phyloP scores from a whole-genome alignment of 2,113 vertebrate species.

The Arizona elegans region DNA sequence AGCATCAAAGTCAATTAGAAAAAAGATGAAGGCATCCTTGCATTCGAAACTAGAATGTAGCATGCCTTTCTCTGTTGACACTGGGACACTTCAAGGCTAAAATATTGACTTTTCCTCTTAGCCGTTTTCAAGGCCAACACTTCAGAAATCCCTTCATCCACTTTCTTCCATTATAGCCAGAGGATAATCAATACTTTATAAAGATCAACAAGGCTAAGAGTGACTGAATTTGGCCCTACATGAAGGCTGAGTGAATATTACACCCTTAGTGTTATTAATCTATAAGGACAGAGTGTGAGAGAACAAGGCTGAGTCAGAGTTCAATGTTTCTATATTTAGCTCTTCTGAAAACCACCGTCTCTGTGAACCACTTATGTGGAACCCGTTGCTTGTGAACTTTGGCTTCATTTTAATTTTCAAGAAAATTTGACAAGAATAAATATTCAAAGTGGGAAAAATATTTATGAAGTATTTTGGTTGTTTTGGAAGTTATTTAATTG shows the following conservation, averaged over 20 bases:
- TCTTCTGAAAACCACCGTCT: slow-evolving; percentile 26
- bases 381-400: not conserved
- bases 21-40: not conserved
- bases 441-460: not conserved
- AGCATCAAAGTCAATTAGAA: not conserved
- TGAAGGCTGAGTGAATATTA: not conserved
- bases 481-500: not conserved
- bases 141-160: not conserved
- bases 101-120: not conserved
- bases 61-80: not conserved
- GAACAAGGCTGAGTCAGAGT: slow-evolving; percentile 49
- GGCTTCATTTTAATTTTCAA: fast-evolving
- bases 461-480: fast-evolving
- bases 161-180: not conserved
- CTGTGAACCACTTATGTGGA: not conserved
- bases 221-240: not conserved
- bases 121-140: not conserved
- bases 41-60: not conserved
- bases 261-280: not conserved
- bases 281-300: slow-evolving; percentile 24
- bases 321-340: slow-evolving; percentile 50
- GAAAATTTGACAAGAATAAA: not conserved
- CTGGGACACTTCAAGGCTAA: not conserved
- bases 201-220: not conserved
- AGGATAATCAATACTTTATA: not conserved